Evolutionary conservation across 2,797 vertebrate genomes (phyloP), one percentile per base, ranked within the genome.

Genomic region (Erethizon dorsatum): DNA sequence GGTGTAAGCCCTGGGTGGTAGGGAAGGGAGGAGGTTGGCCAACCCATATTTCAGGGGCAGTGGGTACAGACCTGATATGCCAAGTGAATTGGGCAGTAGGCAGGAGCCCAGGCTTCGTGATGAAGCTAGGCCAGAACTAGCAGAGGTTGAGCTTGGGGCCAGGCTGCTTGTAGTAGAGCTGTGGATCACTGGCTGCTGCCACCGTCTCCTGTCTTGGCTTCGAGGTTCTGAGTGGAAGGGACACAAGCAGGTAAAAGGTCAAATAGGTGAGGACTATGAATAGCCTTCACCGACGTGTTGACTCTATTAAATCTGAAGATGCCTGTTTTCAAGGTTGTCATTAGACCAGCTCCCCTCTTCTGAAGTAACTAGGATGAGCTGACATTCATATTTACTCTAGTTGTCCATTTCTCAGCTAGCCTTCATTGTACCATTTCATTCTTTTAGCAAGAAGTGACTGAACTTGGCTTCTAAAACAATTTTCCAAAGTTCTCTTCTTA

Each of bases 21-120:
- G 98, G 97, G 98, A 98, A 95, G 99, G 98, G 83, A 99, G 98
- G 98, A 98, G 95, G 94, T 93, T 96, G 97, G 98, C 98, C 95
- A 99, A 97, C 97, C 98, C 97, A 98, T 98, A 87, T 98, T 98
- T 98, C 98, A 98, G 92, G 98, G 82, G 57, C 47, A 54, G 96
- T 90, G 98, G 97, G 98, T 99, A 99, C 99, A 99, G 98, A 99
- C 99, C 99, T 99, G 99, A 98, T 98, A 99, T 97, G 98, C 98
- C 99, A 98, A 99, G 98, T 97, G 99, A 98, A 93, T 98, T 97
- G 13, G 99, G 98, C 93, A 99, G 98, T 78, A 99, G 97, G 97
- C 98, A 99, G 97, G 98, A 97, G 96, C 98, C 98, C 69, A 97
- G 96, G 13, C 97, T 98, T 15, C 98, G 98, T 97, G 98, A 98